Conservation (phyloP, 1,140 invertebrate genomes). For the Sminthurinus signatus region DNA sequence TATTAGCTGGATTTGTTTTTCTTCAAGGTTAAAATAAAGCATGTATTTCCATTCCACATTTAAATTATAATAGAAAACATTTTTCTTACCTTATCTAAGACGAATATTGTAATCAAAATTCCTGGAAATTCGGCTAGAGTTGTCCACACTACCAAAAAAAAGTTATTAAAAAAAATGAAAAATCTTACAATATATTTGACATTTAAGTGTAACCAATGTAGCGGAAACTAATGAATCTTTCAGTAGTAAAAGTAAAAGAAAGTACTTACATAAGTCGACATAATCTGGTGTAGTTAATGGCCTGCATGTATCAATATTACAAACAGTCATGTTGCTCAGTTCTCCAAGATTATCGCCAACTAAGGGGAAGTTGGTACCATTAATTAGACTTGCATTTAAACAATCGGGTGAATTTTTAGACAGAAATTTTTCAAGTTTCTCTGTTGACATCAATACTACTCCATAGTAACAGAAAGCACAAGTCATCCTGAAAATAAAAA, state of each 20-base stretch:
- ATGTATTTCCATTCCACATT: no score
- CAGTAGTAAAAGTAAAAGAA: no score
- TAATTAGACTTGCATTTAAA: conserved; percentile 31
- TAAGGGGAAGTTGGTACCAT: conserved; percentile 11
- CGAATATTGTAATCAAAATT: conserved; percentile 83
- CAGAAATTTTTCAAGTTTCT: conserved; percentile 64
- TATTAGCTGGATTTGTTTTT: no score
- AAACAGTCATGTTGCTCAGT: conserved; percentile 4
- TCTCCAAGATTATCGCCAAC: not conserved
- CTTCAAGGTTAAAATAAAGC: no score
- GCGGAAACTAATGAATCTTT: no score
- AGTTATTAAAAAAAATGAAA: no score
- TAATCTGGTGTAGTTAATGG: conserved; percentile 74
- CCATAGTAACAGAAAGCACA: conserved; percentile 96
- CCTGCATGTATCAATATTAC: conserved; percentile 13
- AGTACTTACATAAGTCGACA: conserved; percentile 77
- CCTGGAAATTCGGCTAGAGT: conserved; percentile 95
- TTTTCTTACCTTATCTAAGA: conserved; percentile 89
- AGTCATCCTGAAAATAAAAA: conserved; percentile 61
- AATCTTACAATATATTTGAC: no score
- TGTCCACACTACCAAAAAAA: no score
- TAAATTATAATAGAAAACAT: no score
- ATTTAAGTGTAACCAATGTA: no score
- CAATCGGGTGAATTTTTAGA: conserved; percentile 41
- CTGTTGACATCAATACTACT: conserved; percentile 89